Base-by-base conservation (phyloP, 2,113 vertebrate genomes). In the Mormyrus iriodes region DNA sequence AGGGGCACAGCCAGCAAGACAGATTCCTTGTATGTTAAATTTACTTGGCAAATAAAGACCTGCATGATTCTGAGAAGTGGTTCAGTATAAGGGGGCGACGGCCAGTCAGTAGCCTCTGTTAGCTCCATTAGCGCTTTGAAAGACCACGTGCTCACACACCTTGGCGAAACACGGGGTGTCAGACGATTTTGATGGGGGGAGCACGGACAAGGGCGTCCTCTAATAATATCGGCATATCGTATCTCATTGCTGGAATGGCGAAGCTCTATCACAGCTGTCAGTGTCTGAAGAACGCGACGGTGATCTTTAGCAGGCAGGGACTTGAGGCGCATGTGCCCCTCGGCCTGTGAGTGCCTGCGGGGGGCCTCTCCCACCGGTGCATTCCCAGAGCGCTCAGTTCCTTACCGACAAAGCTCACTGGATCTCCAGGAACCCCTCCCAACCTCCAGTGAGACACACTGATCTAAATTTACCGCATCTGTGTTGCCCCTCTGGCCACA, bases 401-500 rank as follows among this genome's bases (percentile, higher is more conserved):
- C n/a, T 31, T 69, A 7, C n/a, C 10, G 10, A 31, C 3, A 31
- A 13, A 73, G 65, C n/a, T 31, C 65, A 35, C 65, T 73, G n/a
- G 27, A 73, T 15, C 9, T 35, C 65, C 65, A 73, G 27, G 65
- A 73, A 35, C 12, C 31, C 65, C n/a, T 73, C 3, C 12, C 65
- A 73, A 73, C 65, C 65, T 31, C 65, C n/a, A 69, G n/a, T 27
- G 65, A 31, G 12, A 3, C 27, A 3, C 31, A 12, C 12, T 76
- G 12, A 76, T 76, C 31, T 76, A 76, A 76, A 76, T 76, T 4
- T 76, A 76, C 27, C 27, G 58, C 58, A 27, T 65, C 58, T 27
- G 58, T 65, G 24, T 24, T 61, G 58, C 76, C 87, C 89, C 87
- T 84, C 51, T 53, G 89, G 92, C 69, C 58, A 88, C 27, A 49